phyloP scores from a whole-genome alignment of 1,140 invertebrate genomes.

The Caenorhabditis tropicalis region DNA sequence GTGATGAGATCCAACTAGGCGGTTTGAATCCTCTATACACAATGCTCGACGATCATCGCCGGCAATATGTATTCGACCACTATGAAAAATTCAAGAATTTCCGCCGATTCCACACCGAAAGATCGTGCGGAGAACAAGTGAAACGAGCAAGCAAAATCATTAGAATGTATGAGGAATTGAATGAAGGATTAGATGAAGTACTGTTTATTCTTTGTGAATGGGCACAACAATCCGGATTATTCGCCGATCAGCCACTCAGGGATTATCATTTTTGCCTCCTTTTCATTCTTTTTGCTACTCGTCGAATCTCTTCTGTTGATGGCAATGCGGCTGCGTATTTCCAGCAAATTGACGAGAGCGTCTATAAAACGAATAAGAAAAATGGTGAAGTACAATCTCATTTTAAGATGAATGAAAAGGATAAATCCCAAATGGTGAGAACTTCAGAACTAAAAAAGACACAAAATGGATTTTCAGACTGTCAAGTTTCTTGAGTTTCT shows the following conservation, averaged over 20 bases:
- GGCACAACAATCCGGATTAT: neutral
- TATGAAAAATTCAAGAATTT: neutral
- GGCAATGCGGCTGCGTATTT: slow-evolving; percentile 2
- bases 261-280: neutral
- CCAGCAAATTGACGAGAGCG: neutral
- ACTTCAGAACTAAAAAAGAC: neutral
- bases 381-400: too few species aligned
- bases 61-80: slow-evolving; percentile 23
- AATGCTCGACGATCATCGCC: slow-evolving; percentile 15
- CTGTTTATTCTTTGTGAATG: neutral
- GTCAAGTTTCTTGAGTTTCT: slow-evolving; percentile 49
- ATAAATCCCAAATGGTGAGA: neutral
- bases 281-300: neutral
- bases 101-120: neutral
- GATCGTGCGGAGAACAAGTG: neutral
- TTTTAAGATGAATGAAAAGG: neutral
- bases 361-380: neutral
- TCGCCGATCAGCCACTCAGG: neutral
- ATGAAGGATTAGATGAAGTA: neutral
- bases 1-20: neutral
- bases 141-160: neutral
- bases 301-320: neutral
- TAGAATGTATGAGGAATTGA: neutral
- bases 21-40: neutral
- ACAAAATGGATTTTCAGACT: neutral